Conservation (phyloP, 1,140 invertebrate species). For the Eubasilissa regina region DNA sequence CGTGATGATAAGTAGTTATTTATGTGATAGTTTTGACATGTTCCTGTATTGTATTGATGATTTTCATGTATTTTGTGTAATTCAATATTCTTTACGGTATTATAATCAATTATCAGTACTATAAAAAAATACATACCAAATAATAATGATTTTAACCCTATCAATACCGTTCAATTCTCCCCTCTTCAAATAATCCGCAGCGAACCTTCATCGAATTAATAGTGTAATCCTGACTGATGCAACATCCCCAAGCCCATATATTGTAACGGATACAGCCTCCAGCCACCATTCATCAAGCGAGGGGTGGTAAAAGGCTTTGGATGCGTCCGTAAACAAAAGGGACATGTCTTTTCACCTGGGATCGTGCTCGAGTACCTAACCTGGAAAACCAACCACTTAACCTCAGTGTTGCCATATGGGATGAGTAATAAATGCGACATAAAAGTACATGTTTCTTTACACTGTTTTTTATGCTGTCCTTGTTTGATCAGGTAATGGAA, state of each 20-base stretch:
- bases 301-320: conserved; percentile 4
- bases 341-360: conserved; percentile 41
- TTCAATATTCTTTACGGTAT: too few species aligned
- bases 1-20: too few species aligned
- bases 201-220: conserved; percentile 3
- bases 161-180: too few species aligned
- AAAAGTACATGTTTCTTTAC: too few species aligned
- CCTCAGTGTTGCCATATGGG: conserved; percentile 1
- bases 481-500: background rate
- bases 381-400: conserved; percentile 21
- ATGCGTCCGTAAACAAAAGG: conserved; percentile 34
- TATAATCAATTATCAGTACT: background rate
- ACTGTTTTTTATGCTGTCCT: background rate
- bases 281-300: conserved; percentile 9
- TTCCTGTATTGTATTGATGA: too few species aligned
- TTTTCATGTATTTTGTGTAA: too few species aligned
- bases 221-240: conserved; percentile 19
- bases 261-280: conserved; percentile 12
- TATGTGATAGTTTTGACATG: too few species aligned
- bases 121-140: background rate
- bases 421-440: conserved; percentile 1
- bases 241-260: background rate
- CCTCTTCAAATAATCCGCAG: too few species aligned
- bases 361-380: conserved; percentile 34
- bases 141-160: background rate